A percentile compares a stretch with the other conserved stretches of the same genome.
Conservation (phyloP, 2,888 invertebrate genomes). For the Metacarcinus magister region DNA sequence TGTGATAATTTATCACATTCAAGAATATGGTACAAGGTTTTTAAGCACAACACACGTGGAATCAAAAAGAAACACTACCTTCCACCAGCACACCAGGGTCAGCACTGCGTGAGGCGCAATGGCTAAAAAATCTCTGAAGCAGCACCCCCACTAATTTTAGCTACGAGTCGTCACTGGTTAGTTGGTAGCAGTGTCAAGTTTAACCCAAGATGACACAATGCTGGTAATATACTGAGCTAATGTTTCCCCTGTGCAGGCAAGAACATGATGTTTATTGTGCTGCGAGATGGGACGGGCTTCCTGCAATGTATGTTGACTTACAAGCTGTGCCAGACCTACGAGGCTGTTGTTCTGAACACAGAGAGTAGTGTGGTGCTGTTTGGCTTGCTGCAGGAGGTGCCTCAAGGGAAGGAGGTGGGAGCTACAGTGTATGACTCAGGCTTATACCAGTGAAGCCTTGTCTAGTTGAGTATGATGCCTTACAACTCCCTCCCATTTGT, state of each 20-base stretch:
- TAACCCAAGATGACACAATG: background rate
- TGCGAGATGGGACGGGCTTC: conserved; percentile 98
- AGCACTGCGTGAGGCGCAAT: too few species aligned
- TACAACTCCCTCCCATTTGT: too few species aligned
- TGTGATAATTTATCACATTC: too few species aligned
- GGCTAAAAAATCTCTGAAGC: too few species aligned
- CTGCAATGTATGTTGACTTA: conserved; percentile 96
- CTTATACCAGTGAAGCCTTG: background rate
- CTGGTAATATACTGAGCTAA: background rate
- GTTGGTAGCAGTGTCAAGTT: background rate
- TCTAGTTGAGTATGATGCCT: too few species aligned
- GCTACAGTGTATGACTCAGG: too few species aligned
- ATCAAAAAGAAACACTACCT: too few species aligned
- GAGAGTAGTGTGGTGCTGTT: conserved; percentile 88
- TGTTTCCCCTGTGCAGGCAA: conserved; percentile 88
- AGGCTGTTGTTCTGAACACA: conserved; percentile 94
- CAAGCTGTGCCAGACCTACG: conserved; percentile 93
- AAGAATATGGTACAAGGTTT: too few species aligned
- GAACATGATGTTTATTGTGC: conserved; percentile 94
- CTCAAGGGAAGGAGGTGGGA: conserved; percentile 94
- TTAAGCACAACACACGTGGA: too few species aligned
- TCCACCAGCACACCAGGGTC: too few species aligned
- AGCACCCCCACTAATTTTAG: too few species aligned
- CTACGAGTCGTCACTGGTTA: too few species aligned
- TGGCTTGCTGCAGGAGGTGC: conserved; percentile 93